phyloP scores from a whole-genome alignment of 2,888 invertebrate genomes.

The Xanthia icteritia region DNA sequence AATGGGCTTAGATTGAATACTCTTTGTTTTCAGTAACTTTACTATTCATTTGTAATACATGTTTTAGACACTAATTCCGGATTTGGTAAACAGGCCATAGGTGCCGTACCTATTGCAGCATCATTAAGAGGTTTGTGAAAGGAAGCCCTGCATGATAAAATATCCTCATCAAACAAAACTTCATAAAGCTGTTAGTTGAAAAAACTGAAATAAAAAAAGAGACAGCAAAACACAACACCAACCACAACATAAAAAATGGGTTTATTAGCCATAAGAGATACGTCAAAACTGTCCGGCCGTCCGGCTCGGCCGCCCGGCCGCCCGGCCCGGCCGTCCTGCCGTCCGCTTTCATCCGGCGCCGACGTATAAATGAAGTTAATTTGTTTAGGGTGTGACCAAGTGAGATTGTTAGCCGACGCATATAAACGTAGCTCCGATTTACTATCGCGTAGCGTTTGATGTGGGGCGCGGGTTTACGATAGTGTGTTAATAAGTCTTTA shows the following conservation, averaged over 20 bases:
- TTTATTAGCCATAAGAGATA: constrained; percentile 54
- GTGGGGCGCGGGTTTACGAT: constrained; percentile 24
- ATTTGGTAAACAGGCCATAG: background rate
- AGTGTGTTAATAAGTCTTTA: background rate
- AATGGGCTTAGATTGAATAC: background rate
- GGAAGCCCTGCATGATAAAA: constrained; percentile 21
- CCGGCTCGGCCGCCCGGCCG: background rate
- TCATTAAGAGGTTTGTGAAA: background rate
- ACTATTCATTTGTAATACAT: background rate
- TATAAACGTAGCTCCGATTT: constrained; percentile 50
- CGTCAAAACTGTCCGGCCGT: constrained; percentile 9
- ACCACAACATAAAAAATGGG: constrained; percentile 52
- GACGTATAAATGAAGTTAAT: constrained; percentile 59
- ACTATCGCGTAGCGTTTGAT: constrained; percentile 44
- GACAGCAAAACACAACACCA: constrained; percentile 47
- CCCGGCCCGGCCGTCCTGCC: background rate
- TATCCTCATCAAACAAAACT: constrained; percentile 30
- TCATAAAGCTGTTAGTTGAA: constrained; percentile 20
- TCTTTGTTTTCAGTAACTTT: background rate
- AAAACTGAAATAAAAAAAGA: constrained; percentile 40
- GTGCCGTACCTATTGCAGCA: background rate
- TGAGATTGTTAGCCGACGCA: constrained; percentile 58
- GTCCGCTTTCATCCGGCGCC: constrained; percentile 14
- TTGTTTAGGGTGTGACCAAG: constrained; percentile 64
- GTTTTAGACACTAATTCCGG: background rate